Base-by-base conservation (phyloP, 2,888 invertebrate species). In the Pristionchus japonicus region DNA sequence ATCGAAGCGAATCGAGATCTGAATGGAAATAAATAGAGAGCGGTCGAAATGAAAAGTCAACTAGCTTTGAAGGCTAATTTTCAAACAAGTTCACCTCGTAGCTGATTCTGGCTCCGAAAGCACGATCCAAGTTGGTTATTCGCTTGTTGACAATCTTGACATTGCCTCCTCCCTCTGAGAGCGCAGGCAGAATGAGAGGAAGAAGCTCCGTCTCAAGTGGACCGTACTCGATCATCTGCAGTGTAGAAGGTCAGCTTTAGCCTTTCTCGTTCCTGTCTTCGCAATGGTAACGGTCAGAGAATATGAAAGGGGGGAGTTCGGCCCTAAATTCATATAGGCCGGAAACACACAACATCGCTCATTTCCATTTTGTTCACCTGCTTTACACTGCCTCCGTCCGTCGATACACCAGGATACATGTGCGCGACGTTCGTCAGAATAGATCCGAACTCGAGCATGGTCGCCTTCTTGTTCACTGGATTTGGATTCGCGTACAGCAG, bases 71-170 rank as follows among this genome's bases (percentile, higher is more conserved):
- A n/a, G n/a, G n/a, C n/a, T n/a, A n/a, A n/a, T n/a, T n/a, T n/a
- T n/a, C n/a, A n/a, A n/a, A n/a, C n/a, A n/a, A n/a, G n/a, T n/a
- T 40, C 37, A 91, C 97, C 92, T 97, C 96, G 95, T 98, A 98
- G 92, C 98, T 98, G 47, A 99, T 96, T 0, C 99, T 98, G 1
- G 97, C 97, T 0, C 97, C 97, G 95, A 98, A 99, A 0, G 98
- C 97, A 86, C 99, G 96, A 94, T 97, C 97, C 95, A 97, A 97
- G 94, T 99, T 99, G 89, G 96, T 96, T 92, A 99, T 98, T 88
- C 95, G 96, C 96, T 97, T 96, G 88, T 92, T 89, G 84, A 96
- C 96, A 89, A 98, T 96, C 88, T 96, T 96, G 0, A 97, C 96
- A 86, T 91, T 89, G 43, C 88, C 90, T n/a, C 91, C 91, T 13